Evolutionary conservation across 2,888 invertebrate species (phyloP).

Genomic region (Melanophora roralis): DNA sequence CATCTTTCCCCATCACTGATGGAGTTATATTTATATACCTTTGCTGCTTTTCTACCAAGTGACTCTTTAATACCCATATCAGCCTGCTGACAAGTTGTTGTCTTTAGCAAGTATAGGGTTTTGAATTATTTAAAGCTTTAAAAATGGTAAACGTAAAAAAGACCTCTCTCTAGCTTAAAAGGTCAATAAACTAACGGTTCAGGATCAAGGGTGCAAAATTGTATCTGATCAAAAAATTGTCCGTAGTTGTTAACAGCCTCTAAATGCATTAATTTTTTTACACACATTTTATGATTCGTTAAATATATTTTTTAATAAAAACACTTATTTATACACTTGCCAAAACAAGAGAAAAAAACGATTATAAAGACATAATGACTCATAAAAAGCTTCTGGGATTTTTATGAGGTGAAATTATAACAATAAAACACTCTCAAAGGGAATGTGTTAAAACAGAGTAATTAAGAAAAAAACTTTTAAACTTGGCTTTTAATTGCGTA

Average conservation of each 20-base stretch:
- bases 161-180: too few relatives aligned
- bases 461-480: background rate
- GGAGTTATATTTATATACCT: background rate
- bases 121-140: too few relatives aligned
- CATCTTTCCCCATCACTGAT: too few relatives aligned
- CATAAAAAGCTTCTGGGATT: constrained; percentile 5
- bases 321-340: constrained; percentile 16
- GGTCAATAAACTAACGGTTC: too few relatives aligned
- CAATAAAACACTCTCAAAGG: background rate
- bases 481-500: too few relatives aligned
- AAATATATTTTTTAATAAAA: constrained; percentile 29
- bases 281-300: constrained; percentile 25
- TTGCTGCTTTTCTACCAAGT: background rate
- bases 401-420: background rate
- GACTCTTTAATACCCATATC: too few relatives aligned
- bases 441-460: background rate
- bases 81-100: too few relatives aligned
- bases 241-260: too few relatives aligned
- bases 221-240: too few relatives aligned
- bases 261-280: constrained; percentile 4
- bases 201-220: too few relatives aligned
- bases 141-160: too few relatives aligned
- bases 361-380: constrained; percentile 12
- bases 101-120: too few relatives aligned
- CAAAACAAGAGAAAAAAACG: background rate